Conservation (phyloP, 2,113 vertebrate species). For the Indicator indicator region DNA sequence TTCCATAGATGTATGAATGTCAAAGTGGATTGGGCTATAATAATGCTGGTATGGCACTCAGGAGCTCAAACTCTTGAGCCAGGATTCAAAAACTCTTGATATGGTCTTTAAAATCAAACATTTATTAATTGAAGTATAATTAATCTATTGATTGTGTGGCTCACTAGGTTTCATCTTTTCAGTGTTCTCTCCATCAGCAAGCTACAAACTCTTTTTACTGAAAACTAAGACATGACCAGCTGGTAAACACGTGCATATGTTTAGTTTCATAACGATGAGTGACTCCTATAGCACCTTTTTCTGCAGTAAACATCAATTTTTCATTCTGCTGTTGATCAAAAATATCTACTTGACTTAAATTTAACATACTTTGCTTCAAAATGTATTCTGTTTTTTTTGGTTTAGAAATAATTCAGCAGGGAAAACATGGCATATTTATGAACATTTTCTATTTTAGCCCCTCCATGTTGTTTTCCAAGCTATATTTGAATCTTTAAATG, state of each 20-base stretch:
- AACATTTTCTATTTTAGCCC: background rate
- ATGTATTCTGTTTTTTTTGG: background rate
- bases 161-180: background rate
- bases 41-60: background rate
- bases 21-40: background rate
- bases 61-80: background rate
- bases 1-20: background rate
- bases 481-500: background rate
- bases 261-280: background rate
- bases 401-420: background rate
- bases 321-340: background rate
- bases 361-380: background rate
- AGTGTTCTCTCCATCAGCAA: background rate
- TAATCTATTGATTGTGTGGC: background rate
- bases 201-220: background rate
- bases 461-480: conserved; percentile 6
- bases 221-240: background rate
- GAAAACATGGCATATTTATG: background rate
- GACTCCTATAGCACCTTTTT: background rate
- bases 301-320: background rate
- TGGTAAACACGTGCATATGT: background rate
- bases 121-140: background rate
- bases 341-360: background rate
- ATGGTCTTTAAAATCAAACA: background rate
- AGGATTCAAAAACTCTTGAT: background rate